phyloP scores from a whole-genome alignment of 2,888 invertebrate genomes.

The Prosopocoilus inquinatus region DNA sequence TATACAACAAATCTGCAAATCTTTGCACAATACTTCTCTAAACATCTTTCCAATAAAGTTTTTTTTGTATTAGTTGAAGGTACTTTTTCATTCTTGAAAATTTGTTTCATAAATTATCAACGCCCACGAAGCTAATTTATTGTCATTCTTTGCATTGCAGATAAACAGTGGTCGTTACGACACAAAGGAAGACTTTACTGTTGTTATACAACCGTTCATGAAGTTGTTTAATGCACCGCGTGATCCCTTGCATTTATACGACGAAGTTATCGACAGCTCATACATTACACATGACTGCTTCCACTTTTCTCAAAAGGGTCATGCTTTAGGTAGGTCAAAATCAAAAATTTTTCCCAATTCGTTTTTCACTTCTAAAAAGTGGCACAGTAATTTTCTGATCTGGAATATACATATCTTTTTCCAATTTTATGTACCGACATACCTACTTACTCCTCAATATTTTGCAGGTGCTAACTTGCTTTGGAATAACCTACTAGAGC shows the following conservation, averaged over 20 bases:
- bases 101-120: too few relatives aligned
- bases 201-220: constrained; percentile 72
- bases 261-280: constrained; percentile 65
- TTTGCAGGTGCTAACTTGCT: constrained; percentile 65
- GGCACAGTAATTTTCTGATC: too few relatives aligned
- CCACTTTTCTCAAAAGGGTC: constrained; percentile 79
- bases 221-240: constrained; percentile 64
- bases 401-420: too few relatives aligned
- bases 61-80: too few relatives aligned
- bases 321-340: constrained; percentile 61
- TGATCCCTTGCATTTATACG: constrained; percentile 45
- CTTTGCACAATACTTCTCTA: too few relatives aligned
- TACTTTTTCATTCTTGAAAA: too few relatives aligned
- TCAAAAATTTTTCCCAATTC: neutral
- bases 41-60: too few relatives aligned
- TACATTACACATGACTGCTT: constrained; percentile 76
- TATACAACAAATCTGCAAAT: too few relatives aligned
- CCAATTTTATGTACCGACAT: neutral
- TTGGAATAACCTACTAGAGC: constrained; percentile 73
- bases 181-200: constrained; percentile 65
- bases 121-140: too few relatives aligned
- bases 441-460: neutral
- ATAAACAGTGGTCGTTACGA: constrained; percentile 65
- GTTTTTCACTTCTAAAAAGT: neutral
- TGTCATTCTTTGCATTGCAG: constrained; percentile 41